Evolutionary conservation across 1,140 invertebrate species (phyloP).

Genomic region (Trichoplusia ni): DNA sequence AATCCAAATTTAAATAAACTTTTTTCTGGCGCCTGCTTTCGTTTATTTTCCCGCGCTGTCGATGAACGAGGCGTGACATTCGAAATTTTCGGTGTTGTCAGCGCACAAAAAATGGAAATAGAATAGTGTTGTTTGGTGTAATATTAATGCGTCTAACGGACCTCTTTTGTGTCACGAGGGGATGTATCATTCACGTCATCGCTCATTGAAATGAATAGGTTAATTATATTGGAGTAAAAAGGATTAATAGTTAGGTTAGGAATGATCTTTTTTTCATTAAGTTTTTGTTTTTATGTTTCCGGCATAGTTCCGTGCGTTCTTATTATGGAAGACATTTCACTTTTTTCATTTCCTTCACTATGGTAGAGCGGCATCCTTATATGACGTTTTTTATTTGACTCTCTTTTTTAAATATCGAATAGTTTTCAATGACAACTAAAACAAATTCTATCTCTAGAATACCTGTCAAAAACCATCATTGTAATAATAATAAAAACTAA

Average conservation of each 20-base stretch:
- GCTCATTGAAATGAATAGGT: conserved; percentile 49
- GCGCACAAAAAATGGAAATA: conserved; percentile 57
- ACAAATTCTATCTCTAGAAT: too few species aligned
- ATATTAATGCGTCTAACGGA: conserved; percentile 71
- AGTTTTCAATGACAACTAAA: too few species aligned
- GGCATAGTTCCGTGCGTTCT: conserved; percentile 4
- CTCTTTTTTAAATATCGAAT: not conserved
- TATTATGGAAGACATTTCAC: conserved; percentile 26
- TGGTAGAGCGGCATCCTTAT: too few species aligned
- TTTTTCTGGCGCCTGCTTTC: conserved; percentile 56
- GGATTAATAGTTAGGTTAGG: conserved; percentile 39
- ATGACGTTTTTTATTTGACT: not conserved
- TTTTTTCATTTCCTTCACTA: conserved; percentile 7
- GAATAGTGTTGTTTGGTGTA: conserved; percentile 58
- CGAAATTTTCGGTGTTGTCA: conserved; percentile 67
- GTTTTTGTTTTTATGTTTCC: conserved; percentile 26
- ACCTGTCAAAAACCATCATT: too few species aligned
- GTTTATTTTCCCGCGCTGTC: conserved; percentile 65
- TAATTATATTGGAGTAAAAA: conserved; percentile 58
- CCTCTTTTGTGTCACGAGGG: conserved; percentile 51
- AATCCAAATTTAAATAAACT: conserved; percentile 62
- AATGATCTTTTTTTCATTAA: not conserved
- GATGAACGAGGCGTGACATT: conserved; percentile 74
- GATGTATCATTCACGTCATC: conserved; percentile 51
- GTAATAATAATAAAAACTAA: not conserved